These are phyloP conservation scores for Sialis fuliginosa DNA, from an alignment of 2,888 invertebrate genomes.

Conservation along the genomic window DNA sequence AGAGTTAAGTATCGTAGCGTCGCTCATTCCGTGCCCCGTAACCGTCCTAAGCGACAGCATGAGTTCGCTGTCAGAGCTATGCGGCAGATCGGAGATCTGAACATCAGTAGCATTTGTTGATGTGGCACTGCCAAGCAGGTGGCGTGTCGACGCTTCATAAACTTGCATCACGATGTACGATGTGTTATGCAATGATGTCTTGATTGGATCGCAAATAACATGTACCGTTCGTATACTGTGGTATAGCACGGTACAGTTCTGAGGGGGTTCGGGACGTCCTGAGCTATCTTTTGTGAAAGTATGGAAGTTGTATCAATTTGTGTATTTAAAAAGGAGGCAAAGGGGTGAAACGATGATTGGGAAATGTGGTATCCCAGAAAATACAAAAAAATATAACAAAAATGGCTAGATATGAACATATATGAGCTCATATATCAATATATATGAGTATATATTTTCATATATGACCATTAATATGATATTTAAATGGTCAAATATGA, in stretches of 20 bases:
- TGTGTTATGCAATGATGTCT: constrained; percentile 14
- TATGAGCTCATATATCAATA: too few relatives aligned
- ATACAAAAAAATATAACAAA: too few relatives aligned
- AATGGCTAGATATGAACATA: too few relatives aligned
- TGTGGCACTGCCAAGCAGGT: constrained; percentile 30
- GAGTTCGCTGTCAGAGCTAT: constrained; percentile 22
- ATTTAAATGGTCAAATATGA: too few relatives aligned
- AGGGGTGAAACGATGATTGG: too few relatives aligned
- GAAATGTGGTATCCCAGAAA: too few relatives aligned
- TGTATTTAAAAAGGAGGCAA: too few relatives aligned
- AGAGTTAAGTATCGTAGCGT: constrained; percentile 30
- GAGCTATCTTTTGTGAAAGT: constrained; percentile 1
- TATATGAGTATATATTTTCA: too few relatives aligned
- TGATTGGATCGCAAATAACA: constrained; percentile 28
- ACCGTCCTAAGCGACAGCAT: constrained; percentile 31
- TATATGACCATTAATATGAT: too few relatives aligned
- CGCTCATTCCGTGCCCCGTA: constrained; percentile 28
- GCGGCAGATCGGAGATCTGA: constrained; percentile 25
- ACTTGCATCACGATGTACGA: constrained; percentile 29
- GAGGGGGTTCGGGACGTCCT: constrained; percentile 26
- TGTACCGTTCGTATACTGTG: constrained; percentile 27
- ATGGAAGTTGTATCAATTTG: too few relatives aligned
- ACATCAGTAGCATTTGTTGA: constrained; percentile 28
- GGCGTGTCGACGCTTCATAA: constrained; percentile 30
- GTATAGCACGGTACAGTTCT: constrained; percentile 31